Evolutionary conservation across 2,888 invertebrate species (phyloP).

Genomic region (Apodemia zela): DNA sequence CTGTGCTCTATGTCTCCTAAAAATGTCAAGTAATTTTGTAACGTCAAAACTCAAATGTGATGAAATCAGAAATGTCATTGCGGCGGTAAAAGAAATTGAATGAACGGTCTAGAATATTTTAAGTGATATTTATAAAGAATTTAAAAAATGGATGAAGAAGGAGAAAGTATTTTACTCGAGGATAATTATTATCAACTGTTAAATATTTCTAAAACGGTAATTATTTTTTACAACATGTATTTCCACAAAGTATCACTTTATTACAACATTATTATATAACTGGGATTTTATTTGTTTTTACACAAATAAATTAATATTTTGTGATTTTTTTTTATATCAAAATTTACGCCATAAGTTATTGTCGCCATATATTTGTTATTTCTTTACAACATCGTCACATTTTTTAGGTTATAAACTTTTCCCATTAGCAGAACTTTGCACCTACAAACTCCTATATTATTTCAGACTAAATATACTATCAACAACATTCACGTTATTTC

Average conservation of each 20-base stretch:
- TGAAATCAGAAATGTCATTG: constrained; percentile 36
- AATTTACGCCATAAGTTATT: neutral
- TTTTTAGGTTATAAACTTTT: constrained; percentile 6
- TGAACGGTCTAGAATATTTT: constrained; percentile 31
- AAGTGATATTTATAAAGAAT: constrained; percentile 33
- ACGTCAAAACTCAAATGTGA: neutral
- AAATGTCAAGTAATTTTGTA: neutral
- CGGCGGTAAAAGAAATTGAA: constrained; percentile 43
- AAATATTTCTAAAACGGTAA: constrained; percentile 91
- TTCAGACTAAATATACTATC: neutral
- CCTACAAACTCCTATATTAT: neutral
- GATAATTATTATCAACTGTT: constrained; percentile 94
- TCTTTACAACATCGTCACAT: neutral
- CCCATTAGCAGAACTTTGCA: neutral
- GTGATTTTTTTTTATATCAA: neutral
- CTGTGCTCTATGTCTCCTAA: too few species aligned
- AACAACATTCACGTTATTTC: neutral
- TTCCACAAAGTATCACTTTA: constrained; percentile 41
- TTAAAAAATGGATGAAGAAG: constrained; percentile 83
- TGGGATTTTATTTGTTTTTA: constrained; percentile 18
- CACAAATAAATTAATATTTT: neutral
- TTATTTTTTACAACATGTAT: constrained; percentile 43
- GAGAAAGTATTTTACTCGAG: constrained; percentile 84
- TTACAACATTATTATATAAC: constrained; percentile 50
- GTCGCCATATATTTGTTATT: neutral